Evolutionary conservation across 2,888 invertebrate species (phyloP), one percentile per base, ranked within the genome.

Genomic region (Therioaphis trifolii): DNA sequence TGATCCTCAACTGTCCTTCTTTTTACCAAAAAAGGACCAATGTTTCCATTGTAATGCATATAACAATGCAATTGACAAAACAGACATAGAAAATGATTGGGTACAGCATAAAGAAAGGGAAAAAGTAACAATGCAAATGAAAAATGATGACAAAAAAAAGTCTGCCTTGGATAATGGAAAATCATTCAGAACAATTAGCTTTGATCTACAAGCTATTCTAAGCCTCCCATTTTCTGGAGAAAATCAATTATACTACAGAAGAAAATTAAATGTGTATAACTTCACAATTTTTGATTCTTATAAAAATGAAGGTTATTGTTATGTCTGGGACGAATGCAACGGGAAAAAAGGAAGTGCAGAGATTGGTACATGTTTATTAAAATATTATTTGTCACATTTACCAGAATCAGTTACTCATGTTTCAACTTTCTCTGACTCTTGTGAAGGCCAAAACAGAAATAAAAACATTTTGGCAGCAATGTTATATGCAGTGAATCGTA

Each of bases 21-120:
- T 74, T 74, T 52, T 11, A n/a, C 52, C 74, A 4, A 74, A 74
- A 12, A 74, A 74, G 27, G 74, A 74, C 14, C 74, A 74, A 9
- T 74, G 74, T 27, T 27, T 12, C 2, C 24, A 52, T 5, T 74
- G 74, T 14, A 49, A 46, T 24, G 52, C 46, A 52, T 74, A 46
- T n/a, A n/a, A n/a, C n/a, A n/a, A n/a, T 74, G 49, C 27, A 1
- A 14, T 61, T 14, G 14, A 61, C 27, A 61, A 61, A 61, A 14
- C 24, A 21, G 29, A 14, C 9, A 14, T 49, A 49, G 15, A 2
- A 11, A 49, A 49, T 2, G 46, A 49, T 14, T 49, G 15, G 9
- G 2, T 14, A 14, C 14, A 49, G 15, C 14, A 49, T 49, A 49
- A 49, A 15, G 14, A 49, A 49, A 49, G 46, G 15, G 46, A 49